Evolutionary conservation across 2,888 invertebrate species (phyloP).

Genomic region (Adelognathus sp.): DNA sequence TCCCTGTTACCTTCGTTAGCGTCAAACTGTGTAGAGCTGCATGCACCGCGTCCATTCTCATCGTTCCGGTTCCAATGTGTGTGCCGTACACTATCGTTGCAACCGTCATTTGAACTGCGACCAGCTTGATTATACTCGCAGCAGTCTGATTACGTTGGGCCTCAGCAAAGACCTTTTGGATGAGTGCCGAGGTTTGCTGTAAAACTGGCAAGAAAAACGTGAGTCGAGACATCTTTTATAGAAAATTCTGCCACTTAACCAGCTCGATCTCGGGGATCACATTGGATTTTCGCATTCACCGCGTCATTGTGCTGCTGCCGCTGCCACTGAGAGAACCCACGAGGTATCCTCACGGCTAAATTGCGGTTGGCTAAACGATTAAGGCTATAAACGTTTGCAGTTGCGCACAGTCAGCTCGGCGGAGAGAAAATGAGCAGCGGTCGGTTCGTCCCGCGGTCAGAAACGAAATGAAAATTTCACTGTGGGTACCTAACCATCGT

Average conservation of each 20-base stretch:
- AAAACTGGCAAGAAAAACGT: too few species aligned
- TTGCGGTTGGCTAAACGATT: constrained; percentile 73
- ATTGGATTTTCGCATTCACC: not conserved
- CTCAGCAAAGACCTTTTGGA: too few species aligned
- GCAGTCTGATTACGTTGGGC: too few species aligned
- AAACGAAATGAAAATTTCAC: constrained; percentile 68
- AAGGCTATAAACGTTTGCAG: constrained; percentile 38
- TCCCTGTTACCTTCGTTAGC: constrained; percentile 60
- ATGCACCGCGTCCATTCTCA: not conserved
- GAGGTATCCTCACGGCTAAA: constrained; percentile 67
- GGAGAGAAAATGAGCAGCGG: not conserved
- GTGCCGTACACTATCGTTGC: too few species aligned
- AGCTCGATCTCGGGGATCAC: not conserved
- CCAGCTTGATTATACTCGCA: not conserved
- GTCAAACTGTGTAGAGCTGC: constrained; percentile 40
- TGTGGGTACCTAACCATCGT: not conserved
- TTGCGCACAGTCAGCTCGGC: constrained; percentile 7
- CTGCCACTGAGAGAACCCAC: too few species aligned
- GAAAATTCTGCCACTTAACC: constrained; percentile 14
- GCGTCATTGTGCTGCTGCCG: too few species aligned
- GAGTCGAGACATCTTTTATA: not conserved
- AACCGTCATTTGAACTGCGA: too few species aligned
- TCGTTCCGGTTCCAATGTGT: too few species aligned
- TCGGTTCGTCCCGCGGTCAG: constrained; percentile 48
- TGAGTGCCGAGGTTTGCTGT: too few species aligned